Evolutionary conservation across 1,140 invertebrate genomes (phyloP), one percentile per base, ranked within the genome.

Genomic region (Aphidius ervi): DNA sequence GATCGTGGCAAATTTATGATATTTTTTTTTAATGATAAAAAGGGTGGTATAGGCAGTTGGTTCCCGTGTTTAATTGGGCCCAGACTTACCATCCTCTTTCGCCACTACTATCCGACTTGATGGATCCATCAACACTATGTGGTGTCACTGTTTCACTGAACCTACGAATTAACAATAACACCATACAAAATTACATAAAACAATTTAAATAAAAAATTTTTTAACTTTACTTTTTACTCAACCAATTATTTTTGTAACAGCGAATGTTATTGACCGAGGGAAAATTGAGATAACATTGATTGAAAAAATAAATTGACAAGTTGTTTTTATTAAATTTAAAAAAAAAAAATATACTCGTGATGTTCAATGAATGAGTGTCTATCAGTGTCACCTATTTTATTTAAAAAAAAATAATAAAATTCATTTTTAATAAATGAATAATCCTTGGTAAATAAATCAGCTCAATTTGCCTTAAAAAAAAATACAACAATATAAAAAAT

Each of bases 121-220:
- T 69, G 68, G 72, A 69, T 64, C 75, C 77, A 63, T 70, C 74
- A 75, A 73, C 75, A 76, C 75, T 76, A 69, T 77, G 76, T 74
- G 74, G 74, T 73, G 74, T 77, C 75, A 74, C 75, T 67, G 73
- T 75, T 75, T 77, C 74, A 77, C 77, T 77, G 77, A 79, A 79
- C 77, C 77, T 79, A 77, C 73, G 75, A 75, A 79, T 74, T 75
- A 77, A 68, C 73, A 76, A 67, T 49, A 70, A 75, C 69, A 74
- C 71, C 72, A 70, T 75, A 74, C 71, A 74, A 70, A 72, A 75
- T 76, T 70, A 75, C 67, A 69, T 65, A 63, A 31, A 31, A 31
- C 23, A 45, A 66, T 50, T 20, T 56, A 43, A 41, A 56, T 58
- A 5, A 7, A 56, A 37, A 48, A 40, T 16, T 56, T 37, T 48